Percentiles rank a stretch among this genome's conserved stretches.
phyloP scores from a whole-genome alignment of 2,113 vertebrate species.

The Mormoops blainvillei region DNA sequence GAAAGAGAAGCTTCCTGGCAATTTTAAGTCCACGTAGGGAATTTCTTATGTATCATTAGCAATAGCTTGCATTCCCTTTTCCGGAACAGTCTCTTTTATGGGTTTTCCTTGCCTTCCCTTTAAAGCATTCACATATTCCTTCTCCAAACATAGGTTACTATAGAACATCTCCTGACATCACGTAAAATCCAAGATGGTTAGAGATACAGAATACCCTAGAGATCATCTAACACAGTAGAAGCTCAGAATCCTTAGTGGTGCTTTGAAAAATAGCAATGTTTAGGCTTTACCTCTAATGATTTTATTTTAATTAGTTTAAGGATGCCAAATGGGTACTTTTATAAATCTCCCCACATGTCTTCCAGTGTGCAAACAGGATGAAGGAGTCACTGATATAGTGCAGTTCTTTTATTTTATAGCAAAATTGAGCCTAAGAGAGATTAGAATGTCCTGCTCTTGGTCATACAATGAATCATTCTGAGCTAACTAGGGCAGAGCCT shows the following conservation, averaged over 20 bases:
- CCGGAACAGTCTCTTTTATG: not conserved
- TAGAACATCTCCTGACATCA: not conserved
- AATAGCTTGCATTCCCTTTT: not conserved
- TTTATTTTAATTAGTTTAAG: not conserved
- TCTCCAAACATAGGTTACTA: not conserved
- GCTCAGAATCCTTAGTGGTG: not conserved
- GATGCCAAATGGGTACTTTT: not conserved
- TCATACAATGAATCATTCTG: not conserved
- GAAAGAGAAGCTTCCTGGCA: not conserved
- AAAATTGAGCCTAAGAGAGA: not conserved
- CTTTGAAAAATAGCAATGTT: not conserved
- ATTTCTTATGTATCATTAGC: not conserved
- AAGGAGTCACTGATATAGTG: not conserved
- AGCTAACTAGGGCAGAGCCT: not conserved
- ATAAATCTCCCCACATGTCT: not conserved
- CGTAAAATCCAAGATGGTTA: not conserved
- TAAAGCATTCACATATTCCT: not conserved
- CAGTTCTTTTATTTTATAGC: not conserved
- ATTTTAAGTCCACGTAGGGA: not conserved
- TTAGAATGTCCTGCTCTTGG: not conserved
- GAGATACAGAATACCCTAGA: not conserved
- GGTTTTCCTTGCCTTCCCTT: not conserved
- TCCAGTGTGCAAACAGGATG: not conserved
- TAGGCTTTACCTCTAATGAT: not conserved
- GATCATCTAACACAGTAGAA: not conserved